Evolutionary conservation across 2,888 invertebrate species (phyloP).

Genomic region (Anodontia alba): DNA sequence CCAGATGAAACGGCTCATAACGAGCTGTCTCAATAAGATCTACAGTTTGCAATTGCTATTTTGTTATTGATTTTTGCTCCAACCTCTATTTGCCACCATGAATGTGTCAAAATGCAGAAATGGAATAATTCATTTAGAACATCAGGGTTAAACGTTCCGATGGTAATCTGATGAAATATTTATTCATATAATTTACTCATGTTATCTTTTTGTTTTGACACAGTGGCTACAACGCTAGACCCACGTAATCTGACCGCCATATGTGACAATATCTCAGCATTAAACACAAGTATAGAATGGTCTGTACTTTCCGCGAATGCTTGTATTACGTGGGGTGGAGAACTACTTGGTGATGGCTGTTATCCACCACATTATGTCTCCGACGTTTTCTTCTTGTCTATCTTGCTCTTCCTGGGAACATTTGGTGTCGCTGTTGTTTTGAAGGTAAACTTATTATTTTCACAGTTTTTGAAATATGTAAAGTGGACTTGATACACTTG

Average conservation of each 20-base stretch:
- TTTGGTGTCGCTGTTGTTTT: slow-evolving; percentile 94
- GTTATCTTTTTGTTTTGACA: neutral
- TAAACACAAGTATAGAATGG: slow-evolving; percentile 36
- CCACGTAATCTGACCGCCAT: slow-evolving; percentile 28
- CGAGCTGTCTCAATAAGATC: no score
- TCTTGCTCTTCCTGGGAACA: slow-evolving; percentile 95
- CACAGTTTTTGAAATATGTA: no score
- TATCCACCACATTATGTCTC: slow-evolving; percentile 51
- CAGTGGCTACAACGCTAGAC: neutral
- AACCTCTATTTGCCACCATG: no score
- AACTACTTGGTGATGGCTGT: slow-evolving; percentile 85
- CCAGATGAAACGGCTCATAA: no score
- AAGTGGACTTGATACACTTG: no score
- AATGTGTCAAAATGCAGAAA: no score
- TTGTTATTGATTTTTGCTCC: no score
- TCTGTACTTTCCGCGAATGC: slow-evolving; percentile 8
- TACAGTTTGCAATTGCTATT: no score
- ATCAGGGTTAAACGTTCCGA: no score
- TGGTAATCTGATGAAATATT: no score
- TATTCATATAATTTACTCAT: no score
- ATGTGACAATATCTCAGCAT: slow-evolving; percentile 30
- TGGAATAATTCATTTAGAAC: no score
- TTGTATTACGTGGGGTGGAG: slow-evolving; percentile 54
- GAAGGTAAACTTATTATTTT: slow-evolving; percentile 94
- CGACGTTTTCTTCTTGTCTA: slow-evolving; percentile 96